Conservation (phyloP, 2,113 vertebrate genomes). For the Peromyscus maniculatus region DNA sequence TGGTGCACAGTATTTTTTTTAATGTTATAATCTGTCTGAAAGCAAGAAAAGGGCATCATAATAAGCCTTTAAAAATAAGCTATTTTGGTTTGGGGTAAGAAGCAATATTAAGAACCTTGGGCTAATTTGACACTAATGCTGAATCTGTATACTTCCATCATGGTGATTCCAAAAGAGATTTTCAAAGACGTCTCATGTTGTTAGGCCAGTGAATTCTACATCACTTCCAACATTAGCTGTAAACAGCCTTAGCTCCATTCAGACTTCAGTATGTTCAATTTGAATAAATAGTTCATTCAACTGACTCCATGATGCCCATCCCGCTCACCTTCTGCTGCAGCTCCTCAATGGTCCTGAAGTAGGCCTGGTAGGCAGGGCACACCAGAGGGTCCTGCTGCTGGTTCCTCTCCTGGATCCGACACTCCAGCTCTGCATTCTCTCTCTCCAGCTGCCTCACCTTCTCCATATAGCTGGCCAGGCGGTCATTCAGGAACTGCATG, state of each 20-base stretch:
- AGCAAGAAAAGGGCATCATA: not conserved
- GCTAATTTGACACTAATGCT: not conserved
- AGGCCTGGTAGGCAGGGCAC: slow-evolving; percentile 72
- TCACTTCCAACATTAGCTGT: not conserved
- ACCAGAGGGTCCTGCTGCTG: slow-evolving; percentile 68
- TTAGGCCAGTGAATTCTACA: not conserved
- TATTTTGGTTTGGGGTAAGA: not conserved
- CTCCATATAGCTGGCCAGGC: slow-evolving; percentile 89
- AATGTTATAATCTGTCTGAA: not conserved
- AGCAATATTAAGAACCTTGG: not conserved
- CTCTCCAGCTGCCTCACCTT: slow-evolving; percentile 88
- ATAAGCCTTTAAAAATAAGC: not conserved
- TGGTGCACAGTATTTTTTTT: not conserved
- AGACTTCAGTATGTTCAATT: not conserved
- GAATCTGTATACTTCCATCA: not conserved
- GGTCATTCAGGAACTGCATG: slow-evolving; percentile 89
- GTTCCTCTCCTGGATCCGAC: slow-evolving; percentile 75
- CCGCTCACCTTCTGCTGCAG: slow-evolving; percentile 83
- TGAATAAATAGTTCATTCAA: not conserved
- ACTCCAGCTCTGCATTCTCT: slow-evolving; percentile 86
- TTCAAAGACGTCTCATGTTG: not conserved
- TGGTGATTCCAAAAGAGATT: not conserved
- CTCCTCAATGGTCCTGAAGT: slow-evolving; percentile 79
- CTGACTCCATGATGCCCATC: not conserved
- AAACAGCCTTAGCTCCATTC: not conserved